Evolutionary conservation across 35 echinoderm and acorn worm species (phyloP), one percentile per base, ranked within the genome.

Genomic region (Heliocidaris erythrogramma): DNA sequence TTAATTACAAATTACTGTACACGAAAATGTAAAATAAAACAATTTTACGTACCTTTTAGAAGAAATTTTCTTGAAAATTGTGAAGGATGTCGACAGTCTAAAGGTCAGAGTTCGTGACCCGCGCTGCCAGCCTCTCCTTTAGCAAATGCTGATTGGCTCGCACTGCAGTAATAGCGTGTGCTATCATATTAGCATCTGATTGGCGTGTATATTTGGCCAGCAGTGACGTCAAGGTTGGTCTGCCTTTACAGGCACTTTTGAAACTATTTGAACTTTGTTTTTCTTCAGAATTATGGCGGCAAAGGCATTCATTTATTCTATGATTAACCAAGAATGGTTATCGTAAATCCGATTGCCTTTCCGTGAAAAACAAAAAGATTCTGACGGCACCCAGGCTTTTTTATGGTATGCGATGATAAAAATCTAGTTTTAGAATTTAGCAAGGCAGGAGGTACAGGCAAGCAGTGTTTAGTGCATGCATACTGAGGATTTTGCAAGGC

Each of bases 101-200:
- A 95, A 95, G 94, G 94, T 95, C 94, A 95, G 94, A 95, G 94
- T 95, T 95, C 94, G 94, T 95, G 94, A 95, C 94, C 94, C 85
- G 88, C 94, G 56, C 59, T 95, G 88, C 94, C 78, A 12, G 85
- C 94, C 90, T 24, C 49, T 60, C 27, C 31, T 91, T 47, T n/a
- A n/a, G 47, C 50, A 59, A 92, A 92, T 92, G 86, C 30, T 95
- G 94, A 95, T 95, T 95, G 94, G 94, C 27, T 30, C 53, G 49
- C 87, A 48, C 88, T 95, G 94, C 92, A 65, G 56, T 95, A 88
- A 95, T 92, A 86, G 48, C 86, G 27, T 95, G 88, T 88, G 94
- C 94, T 87, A 65, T 95, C 30, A 59, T n/a, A n/a, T 32, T 61
- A 95, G 35, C 32, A 69, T 95, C 49, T 95, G 94, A 95, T 95